A percentile compares a stretch with the other conserved stretches of the same genome.
Conservation (phyloP, 2,888 invertebrate genomes). For the Baronia brevicornis region DNA sequence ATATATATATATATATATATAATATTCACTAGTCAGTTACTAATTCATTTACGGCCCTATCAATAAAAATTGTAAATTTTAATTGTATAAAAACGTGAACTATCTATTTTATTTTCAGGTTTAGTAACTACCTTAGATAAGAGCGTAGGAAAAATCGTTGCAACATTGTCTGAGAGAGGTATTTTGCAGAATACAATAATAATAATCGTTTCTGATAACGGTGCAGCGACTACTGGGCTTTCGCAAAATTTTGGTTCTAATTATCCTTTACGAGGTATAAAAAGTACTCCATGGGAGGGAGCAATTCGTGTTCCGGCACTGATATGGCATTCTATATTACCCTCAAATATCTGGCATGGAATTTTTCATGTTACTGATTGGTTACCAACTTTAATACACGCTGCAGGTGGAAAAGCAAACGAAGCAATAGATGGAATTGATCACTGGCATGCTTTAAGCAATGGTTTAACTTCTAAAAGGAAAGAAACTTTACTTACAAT, state of each 20-base stretch:
- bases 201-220: conserved; percentile 89
- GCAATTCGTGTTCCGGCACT: conserved; percentile 82
- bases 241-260: conserved; percentile 81
- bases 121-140: conserved; percentile 85
- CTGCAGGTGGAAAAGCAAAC: conserved; percentile 31
- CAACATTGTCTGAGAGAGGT: conserved; percentile 76
- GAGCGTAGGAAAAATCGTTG: conserved; percentile 83
- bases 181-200: conserved; percentile 87
- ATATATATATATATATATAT: too few relatives aligned
- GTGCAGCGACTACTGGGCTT: conserved; percentile 81
- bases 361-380: conserved; percentile 86
- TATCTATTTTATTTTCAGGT: conserved; percentile 28
- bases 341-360: conserved; percentile 66
- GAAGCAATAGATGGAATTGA: conserved; percentile 76
- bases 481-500: conserved; percentile 70
- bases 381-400: conserved; percentile 80
- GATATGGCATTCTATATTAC: conserved; percentile 71
- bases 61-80: too few relatives aligned
- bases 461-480: conserved; percentile 45
- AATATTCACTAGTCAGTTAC: too few relatives aligned
- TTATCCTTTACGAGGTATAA: conserved; percentile 84
- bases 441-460: conserved; percentile 75
- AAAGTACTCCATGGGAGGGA: conserved; percentile 87
- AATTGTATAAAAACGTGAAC: too few relatives aligned
- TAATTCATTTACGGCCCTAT: too few relatives aligned